Evolutionary conservation across 2,888 invertebrate species (phyloP).

Genomic region (Catocala fraxini): DNA sequence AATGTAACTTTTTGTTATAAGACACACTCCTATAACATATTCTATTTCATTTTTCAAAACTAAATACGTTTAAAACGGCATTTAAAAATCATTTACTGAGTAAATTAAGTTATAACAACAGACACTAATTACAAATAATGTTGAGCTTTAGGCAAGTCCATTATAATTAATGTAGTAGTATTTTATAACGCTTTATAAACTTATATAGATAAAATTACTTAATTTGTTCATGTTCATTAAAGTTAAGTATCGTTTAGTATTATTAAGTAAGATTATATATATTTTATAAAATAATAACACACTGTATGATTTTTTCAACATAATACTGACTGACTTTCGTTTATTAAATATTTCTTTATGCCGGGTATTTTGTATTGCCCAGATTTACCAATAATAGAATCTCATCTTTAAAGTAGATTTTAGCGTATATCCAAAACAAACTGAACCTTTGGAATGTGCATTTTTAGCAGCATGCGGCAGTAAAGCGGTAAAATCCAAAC

Average conservation of each 20-base stretch:
- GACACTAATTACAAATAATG: conserved; percentile 43
- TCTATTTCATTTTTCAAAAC: conserved; percentile 32
- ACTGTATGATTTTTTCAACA: too few relatives aligned
- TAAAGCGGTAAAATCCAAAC: too few relatives aligned
- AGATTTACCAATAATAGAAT: too few relatives aligned
- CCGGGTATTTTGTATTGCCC: too few relatives aligned
- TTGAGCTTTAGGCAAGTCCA: conserved; percentile 39
- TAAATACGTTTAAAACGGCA: not conserved
- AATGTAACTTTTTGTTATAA: conserved; percentile 33
- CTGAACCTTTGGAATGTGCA: too few relatives aligned
- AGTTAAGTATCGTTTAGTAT: conserved; percentile 20
- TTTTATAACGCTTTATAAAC: conserved; percentile 26
- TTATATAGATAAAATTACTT: conserved; percentile 24
- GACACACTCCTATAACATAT: conserved; percentile 39
- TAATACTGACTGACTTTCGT: too few relatives aligned
- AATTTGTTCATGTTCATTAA: conserved; percentile 27
- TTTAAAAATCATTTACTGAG: not conserved
- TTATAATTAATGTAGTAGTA: conserved; percentile 30
- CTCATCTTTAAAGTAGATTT: too few relatives aligned
- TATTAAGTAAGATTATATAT: conserved; percentile 24
- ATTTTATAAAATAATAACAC: conserved; percentile 1
- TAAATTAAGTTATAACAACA: conserved; percentile 38
- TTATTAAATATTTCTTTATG: too few relatives aligned
- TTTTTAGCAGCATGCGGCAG: too few relatives aligned
- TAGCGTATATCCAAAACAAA: too few relatives aligned